A percentile compares a stretch with the other conserved stretches of the same genome.
phyloP scores from a whole-genome alignment of 2,888 invertebrate genomes.

The Agapostemon virescens region DNA sequence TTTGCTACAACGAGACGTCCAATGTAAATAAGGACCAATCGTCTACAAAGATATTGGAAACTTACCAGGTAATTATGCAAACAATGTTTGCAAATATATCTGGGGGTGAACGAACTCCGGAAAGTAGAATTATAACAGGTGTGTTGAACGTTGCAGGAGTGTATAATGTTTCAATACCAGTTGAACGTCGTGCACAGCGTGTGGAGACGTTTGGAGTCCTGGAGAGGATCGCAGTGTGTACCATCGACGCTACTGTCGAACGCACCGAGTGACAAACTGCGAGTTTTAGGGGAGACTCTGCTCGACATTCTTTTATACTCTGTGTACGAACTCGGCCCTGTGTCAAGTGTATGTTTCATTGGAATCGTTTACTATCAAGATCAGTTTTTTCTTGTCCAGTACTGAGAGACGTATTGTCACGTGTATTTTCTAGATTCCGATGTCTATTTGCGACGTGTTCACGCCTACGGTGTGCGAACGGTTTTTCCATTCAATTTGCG shows the following conservation, averaged over 20 bases:
- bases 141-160: constrained; percentile 83
- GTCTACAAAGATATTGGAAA: constrained; percentile 83
- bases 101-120: background rate
- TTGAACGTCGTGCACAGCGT: constrained; percentile 91
- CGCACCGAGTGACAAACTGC: constrained; percentile 91
- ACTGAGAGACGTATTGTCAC: background rate
- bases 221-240: constrained; percentile 76
- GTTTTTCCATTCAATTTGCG: constrained; percentile 87
- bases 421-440: constrained; percentile 72
- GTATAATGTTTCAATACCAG: constrained; percentile 93
- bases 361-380: background rate
- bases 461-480: constrained; percentile 82
- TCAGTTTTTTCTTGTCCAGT: background rate
- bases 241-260: constrained; percentile 82
- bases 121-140: background rate
- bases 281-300: constrained; percentile 90
- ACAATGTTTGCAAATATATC: background rate
- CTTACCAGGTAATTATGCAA: constrained; percentile 83
- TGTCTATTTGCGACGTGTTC: constrained; percentile 78
- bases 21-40: constrained; percentile 84
- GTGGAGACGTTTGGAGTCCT: constrained; percentile 87
- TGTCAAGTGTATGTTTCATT: constrained; percentile 75
- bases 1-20: constrained; percentile 81
- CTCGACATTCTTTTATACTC: constrained; percentile 90
- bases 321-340: constrained; percentile 83